Conservation (phyloP, 2,888 invertebrate genomes). For the Apodemia mormo region DNA sequence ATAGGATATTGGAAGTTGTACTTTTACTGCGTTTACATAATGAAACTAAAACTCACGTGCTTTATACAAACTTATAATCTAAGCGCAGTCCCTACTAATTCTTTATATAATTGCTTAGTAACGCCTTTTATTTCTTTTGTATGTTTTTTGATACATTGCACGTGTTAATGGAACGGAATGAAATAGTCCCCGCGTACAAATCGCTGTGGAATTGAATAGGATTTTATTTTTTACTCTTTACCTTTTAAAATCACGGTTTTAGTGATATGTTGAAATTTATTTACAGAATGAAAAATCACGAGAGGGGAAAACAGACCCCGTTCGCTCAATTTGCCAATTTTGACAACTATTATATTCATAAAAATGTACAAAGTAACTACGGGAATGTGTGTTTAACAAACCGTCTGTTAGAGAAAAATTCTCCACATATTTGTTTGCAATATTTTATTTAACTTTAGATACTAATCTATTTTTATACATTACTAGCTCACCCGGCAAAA, state of each 20-base stretch:
- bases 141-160: slow-evolving; percentile 4
- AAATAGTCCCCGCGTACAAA: neutral
- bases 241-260: neutral
- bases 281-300: neutral
- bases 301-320: neutral
- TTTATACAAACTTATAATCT: neutral
- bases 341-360: too few relatives aligned
- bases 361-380: too few relatives aligned
- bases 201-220: slow-evolving; percentile 1
- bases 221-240: neutral
- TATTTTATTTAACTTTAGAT: too few relatives aligned
- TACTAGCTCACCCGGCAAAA: too few relatives aligned
- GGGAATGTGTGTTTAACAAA: too few relatives aligned
- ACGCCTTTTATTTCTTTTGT: slow-evolving; percentile 15
- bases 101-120: slow-evolving; percentile 14
- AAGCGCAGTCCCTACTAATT: slow-evolving; percentile 3
- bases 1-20: too few relatives aligned
- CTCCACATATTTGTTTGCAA: too few relatives aligned
- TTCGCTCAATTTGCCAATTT: too few relatives aligned
- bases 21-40: too few relatives aligned
- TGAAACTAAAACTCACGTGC: too few relatives aligned
- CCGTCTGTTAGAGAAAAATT: too few relatives aligned
- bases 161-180: neutral
- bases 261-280: neutral
- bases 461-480: too few relatives aligned